Evolutionary conservation across 2,888 invertebrate genomes (phyloP), one percentile per base, ranked within the genome.

Genomic region (Chouioia cunea): DNA sequence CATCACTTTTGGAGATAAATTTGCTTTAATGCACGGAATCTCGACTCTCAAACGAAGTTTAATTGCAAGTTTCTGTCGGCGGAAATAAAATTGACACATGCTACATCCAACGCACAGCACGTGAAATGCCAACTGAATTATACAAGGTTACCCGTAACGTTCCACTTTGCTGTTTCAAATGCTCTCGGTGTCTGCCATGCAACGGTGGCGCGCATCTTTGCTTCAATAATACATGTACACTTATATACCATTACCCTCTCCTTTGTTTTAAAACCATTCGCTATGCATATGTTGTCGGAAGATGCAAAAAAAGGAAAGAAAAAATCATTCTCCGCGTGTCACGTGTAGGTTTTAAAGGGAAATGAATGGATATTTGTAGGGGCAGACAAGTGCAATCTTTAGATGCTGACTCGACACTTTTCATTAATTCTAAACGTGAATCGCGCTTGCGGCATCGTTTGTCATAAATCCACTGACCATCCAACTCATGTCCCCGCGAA

Each of bases 401-500:
- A 16, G 27, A 10, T 15, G 53, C 65, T 71, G 71, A 71, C 71
- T 66, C 53, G 62, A 36, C 71, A 56, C 66, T 66, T 57, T 58
- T 46, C 52, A 60, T n/a, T n/a, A n/a, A n/a, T 56, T 56, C 22
- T 48, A 15, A 4, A 20, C 14, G 10, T 4, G 1, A 22, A 52
- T 44, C 15, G 57, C 18, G 20, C 65, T 15, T 6, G 53, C 65
- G 59, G 65, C 56, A 46, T 36, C 60, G 52, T 65, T 65, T 60
- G 52, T 56, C 20, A 50, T 56, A 54, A 56, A 56, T 60, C 59
- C 6, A 1, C 36, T 3, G 70, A 59, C 46, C 53, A 70, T 48
- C 48, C 36, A 22, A 57, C 8, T 54, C 36, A 47, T n/a, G 47
- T 53, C 53, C n/a, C 44, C 46, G 70, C 71, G 57, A 71, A 71